These are phyloP conservation scores for Oppia nitens DNA, from an alignment of 1,140 invertebrate genomes.

Conservation along the genomic window DNA sequence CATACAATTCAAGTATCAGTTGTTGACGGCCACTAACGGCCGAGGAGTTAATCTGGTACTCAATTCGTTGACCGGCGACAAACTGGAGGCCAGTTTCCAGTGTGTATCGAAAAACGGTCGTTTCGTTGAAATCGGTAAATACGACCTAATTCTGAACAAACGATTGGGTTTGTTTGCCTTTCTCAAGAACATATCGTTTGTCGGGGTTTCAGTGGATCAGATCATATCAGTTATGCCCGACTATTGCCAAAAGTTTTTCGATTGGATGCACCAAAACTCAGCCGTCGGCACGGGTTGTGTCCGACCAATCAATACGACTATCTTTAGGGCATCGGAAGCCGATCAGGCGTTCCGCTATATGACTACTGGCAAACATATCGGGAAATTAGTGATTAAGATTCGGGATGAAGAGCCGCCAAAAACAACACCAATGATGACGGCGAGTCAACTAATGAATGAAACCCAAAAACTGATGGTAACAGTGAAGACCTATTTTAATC, in stretches of 20 bases:
- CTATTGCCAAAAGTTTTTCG: slow-evolving; percentile 23
- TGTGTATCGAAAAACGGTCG: slow-evolving; percentile 73
- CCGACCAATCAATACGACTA: slow-evolving; percentile 55
- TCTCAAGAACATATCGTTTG: slow-evolving; percentile 85
- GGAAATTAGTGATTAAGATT: slow-evolving; percentile 54
- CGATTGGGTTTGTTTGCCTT: slow-evolving; percentile 80
- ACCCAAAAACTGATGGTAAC: slow-evolving; percentile 28
- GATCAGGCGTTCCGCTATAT: slow-evolving; percentile 86
- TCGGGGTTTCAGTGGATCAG: slow-evolving; percentile 81
- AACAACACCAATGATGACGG: slow-evolving; percentile 20
- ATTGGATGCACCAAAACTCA: slow-evolving; percentile 61
- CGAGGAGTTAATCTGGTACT: slow-evolving; percentile 45
- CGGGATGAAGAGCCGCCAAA: slow-evolving; percentile 24
- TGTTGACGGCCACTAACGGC: slow-evolving; percentile 57
- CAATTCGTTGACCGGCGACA: slow-evolving; percentile 48
- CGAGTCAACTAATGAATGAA: slow-evolving; percentile 10
- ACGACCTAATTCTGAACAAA: slow-evolving; percentile 76
- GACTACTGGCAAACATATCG: slow-evolving; percentile 89
- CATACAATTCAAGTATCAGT: slow-evolving; percentile 69
- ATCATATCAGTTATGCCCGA: slow-evolving; percentile 58
- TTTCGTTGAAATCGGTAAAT: slow-evolving; percentile 94
- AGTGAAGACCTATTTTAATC: slow-evolving; percentile 52
- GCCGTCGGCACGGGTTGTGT: slow-evolving; percentile 61
- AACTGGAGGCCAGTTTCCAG: slow-evolving; percentile 69
- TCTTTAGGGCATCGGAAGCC: slow-evolving; percentile 64